These are phyloP conservation scores for Drosophila histrio DNA, from an alignment of 2,888 invertebrate genomes.

Conservation along the genomic window DNA sequence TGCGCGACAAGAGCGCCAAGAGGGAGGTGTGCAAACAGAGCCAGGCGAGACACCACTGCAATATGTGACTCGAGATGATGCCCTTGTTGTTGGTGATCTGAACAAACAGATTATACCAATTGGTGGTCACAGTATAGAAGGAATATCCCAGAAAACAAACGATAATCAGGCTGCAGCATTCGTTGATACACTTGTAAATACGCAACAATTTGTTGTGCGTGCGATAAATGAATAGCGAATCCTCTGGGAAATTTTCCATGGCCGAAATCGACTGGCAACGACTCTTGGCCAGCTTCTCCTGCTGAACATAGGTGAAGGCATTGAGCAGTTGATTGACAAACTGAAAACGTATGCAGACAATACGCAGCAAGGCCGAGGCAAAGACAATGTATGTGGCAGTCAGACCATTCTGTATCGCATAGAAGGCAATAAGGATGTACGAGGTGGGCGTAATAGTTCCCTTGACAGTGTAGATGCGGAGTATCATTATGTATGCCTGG, in stretches of 20 bases:
- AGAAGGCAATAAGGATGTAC: constrained; percentile 69
- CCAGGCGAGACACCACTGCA: constrained; percentile 77
- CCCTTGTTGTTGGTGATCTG: constrained; percentile 77
- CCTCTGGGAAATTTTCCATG: constrained; percentile 76
- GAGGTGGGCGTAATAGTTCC: constrained; percentile 62
- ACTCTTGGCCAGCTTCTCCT: constrained; percentile 25
- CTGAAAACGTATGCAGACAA: constrained; percentile 78
- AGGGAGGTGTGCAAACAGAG: constrained; percentile 71
- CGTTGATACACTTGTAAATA: constrained; percentile 79
- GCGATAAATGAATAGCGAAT: constrained; percentile 79
- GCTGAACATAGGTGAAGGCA: constrained; percentile 74
- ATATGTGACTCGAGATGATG: constrained; percentile 61
- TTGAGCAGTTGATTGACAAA: constrained; percentile 77
- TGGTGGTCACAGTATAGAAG: constrained; percentile 82
- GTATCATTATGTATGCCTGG: constrained; percentile 74
- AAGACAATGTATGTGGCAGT: constrained; percentile 79
- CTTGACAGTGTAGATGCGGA: constrained; percentile 57
- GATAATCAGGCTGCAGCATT: constrained; percentile 79
- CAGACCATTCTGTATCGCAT: constrained; percentile 76
- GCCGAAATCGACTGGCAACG: constrained; percentile 19
- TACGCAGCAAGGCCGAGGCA: constrained; percentile 71
- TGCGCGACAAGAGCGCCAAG: constrained; percentile 71
- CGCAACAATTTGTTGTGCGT: constrained; percentile 80
- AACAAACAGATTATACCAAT: constrained; percentile 82
- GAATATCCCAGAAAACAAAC: constrained; percentile 82